Evolutionary conservation across 2,797 vertebrate genomes (phyloP).

Genomic region (Danio jaintianensis): DNA sequence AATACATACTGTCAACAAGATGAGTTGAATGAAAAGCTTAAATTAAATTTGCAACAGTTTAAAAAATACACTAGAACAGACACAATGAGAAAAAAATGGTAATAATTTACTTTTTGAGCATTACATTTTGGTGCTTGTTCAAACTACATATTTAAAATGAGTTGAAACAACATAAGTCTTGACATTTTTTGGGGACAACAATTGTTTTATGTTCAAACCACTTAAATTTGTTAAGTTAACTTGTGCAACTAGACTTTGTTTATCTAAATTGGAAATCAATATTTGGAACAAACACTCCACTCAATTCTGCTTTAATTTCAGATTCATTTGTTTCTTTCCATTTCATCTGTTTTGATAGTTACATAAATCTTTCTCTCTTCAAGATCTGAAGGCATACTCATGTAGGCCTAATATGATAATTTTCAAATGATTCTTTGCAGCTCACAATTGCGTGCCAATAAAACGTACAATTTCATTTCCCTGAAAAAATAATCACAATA

Average conservation of each 20-base stretch:
- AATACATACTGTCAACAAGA: background rate
- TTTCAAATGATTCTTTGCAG: slow-evolving; percentile 2
- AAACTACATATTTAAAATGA: too few species aligned
- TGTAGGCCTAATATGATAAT: background rate
- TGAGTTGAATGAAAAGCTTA: background rate
- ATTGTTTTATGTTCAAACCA: too few species aligned
- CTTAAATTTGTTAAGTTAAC: too few species aligned
- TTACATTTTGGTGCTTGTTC: too few species aligned
- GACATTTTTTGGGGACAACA: too few species aligned
- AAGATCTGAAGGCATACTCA: slow-evolving; percentile 1
- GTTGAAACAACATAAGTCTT: too few species aligned
- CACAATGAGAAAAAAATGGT: background rate
- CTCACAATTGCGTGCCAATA: slow-evolving; percentile 25
- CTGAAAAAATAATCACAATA: slow-evolving; percentile 28
- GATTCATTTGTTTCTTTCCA: background rate
- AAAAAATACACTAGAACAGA: background rate
- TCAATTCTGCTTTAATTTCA: background rate
- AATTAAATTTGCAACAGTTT: background rate
- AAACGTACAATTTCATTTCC: slow-evolving; percentile 2
- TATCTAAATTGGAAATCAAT: too few species aligned
- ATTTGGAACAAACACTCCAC: background rate
- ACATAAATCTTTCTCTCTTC: background rate
- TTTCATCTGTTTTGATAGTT: background rate
- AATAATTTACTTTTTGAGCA: background rate
- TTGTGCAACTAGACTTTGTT: too few species aligned